Base-by-base conservation (phyloP, 30 jellyfish, hydroid and myxozoan species). In the Morbakka virulenta region DNA sequence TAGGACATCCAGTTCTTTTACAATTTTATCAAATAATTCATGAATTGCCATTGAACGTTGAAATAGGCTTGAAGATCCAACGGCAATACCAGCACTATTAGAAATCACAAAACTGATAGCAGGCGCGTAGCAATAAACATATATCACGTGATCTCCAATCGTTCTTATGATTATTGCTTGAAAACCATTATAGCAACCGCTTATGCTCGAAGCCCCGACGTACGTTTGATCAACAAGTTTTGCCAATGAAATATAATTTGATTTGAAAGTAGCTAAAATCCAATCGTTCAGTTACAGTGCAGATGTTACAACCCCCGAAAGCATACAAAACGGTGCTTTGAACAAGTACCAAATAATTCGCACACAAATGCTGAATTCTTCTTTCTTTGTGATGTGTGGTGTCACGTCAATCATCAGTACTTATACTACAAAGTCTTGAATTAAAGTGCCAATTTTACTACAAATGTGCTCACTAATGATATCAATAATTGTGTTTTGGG, bases 91-190 rank as follows among this genome's bases (percentile, higher is more conserved):
- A 69, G 81, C 81, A 11, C 32, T 11, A 36, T 69, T 50, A 3
- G 74, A 32, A 33, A 69, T 73, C 4, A 32, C 81, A 17, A 69
- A 33, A 69, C 35, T 69, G 27, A 69, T 73, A 11, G 81, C 35
- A 69, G 31, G 73, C 12, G 81, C 74, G 35, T 69, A 32, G 81
- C 81, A 69, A 69, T 69, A 74, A 29, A 69, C 33, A 69, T 69
- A 69, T 3, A 69, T 33, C 21, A 69, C 81, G 35, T 69, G 81
- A 31, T 69, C 73, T 69, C 81, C 81, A n/a, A n/a, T 20, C 25
- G 21, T 20, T 53, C 69, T 53, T 53, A n/a, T 53, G 69, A 53
- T 53, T 6, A 53, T 53, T 53, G 69, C 69, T 53, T 22, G 57
- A 11, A 23, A 23, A 4, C 77, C 77, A 30, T 14, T 64, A 30